phyloP scores from a whole-genome alignment of 1,140 invertebrate species.

The Bombus sylvicola region DNA sequence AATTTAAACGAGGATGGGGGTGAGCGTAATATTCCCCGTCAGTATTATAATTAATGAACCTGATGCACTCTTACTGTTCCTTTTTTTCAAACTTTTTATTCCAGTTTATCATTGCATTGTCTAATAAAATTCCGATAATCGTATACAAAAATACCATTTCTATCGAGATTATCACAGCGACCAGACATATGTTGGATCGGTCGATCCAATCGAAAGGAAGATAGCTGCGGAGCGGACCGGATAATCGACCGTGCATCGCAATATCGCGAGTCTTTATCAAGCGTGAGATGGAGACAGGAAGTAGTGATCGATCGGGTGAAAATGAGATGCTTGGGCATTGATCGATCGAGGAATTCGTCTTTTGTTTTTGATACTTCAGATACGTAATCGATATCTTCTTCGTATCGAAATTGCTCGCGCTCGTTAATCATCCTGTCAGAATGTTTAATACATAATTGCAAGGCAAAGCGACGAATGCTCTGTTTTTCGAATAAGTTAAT shows the following conservation, averaged over 20 bases:
- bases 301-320: conserved; percentile 3
- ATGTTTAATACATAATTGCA: conserved; percentile 7
- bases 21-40: conserved; percentile 69
- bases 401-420: neutral
- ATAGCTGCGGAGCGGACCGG: neutral
- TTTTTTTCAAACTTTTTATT: conserved; percentile 38
- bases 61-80: neutral
- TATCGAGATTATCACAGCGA: conserved; percentile 24
- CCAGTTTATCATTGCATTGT: conserved; percentile 61
- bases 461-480: neutral
- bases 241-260: conserved; percentile 23
- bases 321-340: neutral
- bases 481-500: neutral
- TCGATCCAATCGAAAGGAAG: conserved; percentile 50
- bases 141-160: conserved; percentile 47
- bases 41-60: conserved; percentile 75
- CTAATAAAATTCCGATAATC: conserved; percentile 53
- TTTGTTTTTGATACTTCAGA: conserved; percentile 2
- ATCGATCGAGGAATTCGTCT: conserved; percentile 11
- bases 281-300: conserved; percentile 5
- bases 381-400: conserved; percentile 26
- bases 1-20: conserved; percentile 64
- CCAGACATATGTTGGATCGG: conserved; percentile 33
- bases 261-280: neutral
- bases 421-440: conserved; percentile 23